Base-by-base conservation (phyloP, 2,888 invertebrate genomes). In the Hofmannophila pseudospretella region DNA sequence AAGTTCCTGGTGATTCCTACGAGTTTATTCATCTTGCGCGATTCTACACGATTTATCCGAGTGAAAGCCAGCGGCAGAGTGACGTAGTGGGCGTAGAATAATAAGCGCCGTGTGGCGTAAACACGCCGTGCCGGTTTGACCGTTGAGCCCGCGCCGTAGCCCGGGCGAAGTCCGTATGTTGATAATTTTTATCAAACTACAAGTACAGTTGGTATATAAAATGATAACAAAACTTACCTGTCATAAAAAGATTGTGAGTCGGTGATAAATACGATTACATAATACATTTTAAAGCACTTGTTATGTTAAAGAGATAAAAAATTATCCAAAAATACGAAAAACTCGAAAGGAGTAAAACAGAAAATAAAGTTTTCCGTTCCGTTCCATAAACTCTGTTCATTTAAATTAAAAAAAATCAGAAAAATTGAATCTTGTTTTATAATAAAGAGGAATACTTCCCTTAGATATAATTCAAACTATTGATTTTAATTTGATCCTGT, bases 1-100 rank as follows among this genome's bases (percentile, higher is more conserved):
- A 85, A 82, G 46, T 65, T 73, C 47, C 82, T 69, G n/a, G 71
- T 63, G 27, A 79, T 49, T 30, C 70, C 62, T 25, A 67, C 47
- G 41, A 84, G 66, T 51, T 81, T 76, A 34, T 77, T 76, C 70
- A 84, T 76, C 58, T 45, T 45, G 40, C 34, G 14, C 32, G 36
- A 29, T 41, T 16, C 44, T 45, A 39, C 32, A 22, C 34, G 36
- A 32, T 41, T 16, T 16, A 34, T 32, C 33, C 4, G 23, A 32
- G 34, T 35, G 39, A 41, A 39, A 38, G 31, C 38, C 35, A 41
- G 39, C 32, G 11, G 32, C 20, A 27, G 28, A 46, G 16, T 34
- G 39, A 32, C 34, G 33, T n/a, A 23, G 2, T 20, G 36, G 26
- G 26, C n/a, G n/a, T n/a, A n/a, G n/a, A n/a, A n/a, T n/a, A n/a